Evolutionary conservation across 2,797 vertebrate species (phyloP).

Genomic region (Poecilia picta): DNA sequence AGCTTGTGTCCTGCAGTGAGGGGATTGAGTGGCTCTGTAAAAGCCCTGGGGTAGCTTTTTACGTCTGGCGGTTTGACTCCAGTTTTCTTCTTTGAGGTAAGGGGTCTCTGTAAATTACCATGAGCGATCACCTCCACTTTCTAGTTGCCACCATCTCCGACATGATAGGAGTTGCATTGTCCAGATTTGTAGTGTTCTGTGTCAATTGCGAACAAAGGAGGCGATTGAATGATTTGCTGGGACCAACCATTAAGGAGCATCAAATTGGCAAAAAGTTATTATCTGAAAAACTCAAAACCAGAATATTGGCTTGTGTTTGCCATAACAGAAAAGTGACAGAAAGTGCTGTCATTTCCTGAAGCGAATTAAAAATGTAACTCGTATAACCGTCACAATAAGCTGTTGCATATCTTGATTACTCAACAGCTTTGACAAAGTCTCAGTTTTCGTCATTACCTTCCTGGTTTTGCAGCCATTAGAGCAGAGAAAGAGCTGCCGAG

Average conservation of each 20-base stretch:
- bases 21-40: background rate
- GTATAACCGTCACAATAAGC: background rate
- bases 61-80: background rate
- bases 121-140: background rate
- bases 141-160: background rate
- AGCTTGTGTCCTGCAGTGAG: background rate
- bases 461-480: conserved; percentile 8
- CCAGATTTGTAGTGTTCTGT: background rate
- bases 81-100: background rate
- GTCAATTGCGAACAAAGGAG: background rate
- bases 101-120: background rate
- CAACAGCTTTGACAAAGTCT: conserved; percentile 15
- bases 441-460: conserved; percentile 17
- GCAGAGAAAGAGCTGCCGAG: conserved; percentile 38
- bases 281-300: background rate
- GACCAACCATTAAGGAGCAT: background rate
- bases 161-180: background rate
- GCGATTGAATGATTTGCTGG: background rate
- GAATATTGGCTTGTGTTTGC: background rate
- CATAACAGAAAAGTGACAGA: background rate
- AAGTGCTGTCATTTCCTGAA: background rate
- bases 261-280: no score
- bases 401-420: background rate
- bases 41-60: background rate
- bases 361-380: background rate